A percentile compares a stretch with the other conserved stretches of the same genome.
Evolutionary conservation across 2,113 vertebrate genomes (phyloP).

Genomic region (Perca fluviatilis): DNA sequence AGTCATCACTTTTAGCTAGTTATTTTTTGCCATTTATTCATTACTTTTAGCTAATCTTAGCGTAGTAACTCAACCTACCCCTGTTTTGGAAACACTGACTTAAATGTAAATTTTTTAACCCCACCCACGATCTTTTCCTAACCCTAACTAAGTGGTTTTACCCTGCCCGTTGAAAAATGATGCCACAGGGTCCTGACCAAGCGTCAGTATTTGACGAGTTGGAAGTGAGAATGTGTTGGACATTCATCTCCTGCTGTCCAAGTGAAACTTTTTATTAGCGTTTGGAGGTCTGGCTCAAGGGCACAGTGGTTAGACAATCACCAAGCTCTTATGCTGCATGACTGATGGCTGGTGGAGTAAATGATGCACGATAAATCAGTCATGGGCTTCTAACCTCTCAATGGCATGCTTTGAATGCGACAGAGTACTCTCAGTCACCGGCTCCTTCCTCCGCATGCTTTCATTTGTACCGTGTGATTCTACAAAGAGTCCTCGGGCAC

Average conservation of each 20-base stretch:
- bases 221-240: too few relatives aligned
- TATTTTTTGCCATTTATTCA: too few relatives aligned
- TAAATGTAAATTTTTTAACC: too few relatives aligned
- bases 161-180: too few relatives aligned
- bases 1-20: too few relatives aligned
- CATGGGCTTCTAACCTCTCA: neutral
- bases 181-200: too few relatives aligned
- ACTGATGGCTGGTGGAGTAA: neutral
- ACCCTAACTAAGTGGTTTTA: too few relatives aligned
- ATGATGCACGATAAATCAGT: neutral
- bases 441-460: neutral
- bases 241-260: constrained; percentile 4
- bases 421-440: neutral
- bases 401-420: neutral
- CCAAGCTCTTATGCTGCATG: neutral
- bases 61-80: too few relatives aligned
- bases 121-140: too few relatives aligned
- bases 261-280: neutral
- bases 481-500: neutral
- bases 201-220: too few relatives aligned
- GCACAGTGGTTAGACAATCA: neutral
- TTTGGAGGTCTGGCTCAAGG: constrained; percentile 28
- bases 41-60: too few relatives aligned
- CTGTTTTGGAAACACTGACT: too few relatives aligned
- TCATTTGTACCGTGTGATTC: neutral